These are phyloP conservation scores for Zaprionus bogoriensis DNA, from an alignment of 2,888 invertebrate genomes.

Conservation along the genomic window DNA sequence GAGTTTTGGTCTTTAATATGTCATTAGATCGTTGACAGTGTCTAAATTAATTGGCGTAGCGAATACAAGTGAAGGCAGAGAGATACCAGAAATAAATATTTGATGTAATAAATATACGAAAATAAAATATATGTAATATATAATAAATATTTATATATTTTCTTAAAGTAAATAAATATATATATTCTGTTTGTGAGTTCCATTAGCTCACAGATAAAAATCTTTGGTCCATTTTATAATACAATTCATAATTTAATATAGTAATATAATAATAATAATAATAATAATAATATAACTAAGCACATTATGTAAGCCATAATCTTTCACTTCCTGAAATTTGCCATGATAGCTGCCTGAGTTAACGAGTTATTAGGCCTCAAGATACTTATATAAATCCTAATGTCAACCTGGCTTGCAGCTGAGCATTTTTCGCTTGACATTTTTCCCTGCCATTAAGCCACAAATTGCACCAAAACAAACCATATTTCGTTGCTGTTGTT, in stretches of 20 bases:
- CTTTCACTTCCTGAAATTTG: no score
- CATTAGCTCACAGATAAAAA: no score
- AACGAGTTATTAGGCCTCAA: not conserved
- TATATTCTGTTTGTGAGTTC: no score
- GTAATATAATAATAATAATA: no score
- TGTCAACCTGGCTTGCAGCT: constrained; percentile 10
- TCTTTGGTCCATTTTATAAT: no score
- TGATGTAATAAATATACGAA: no score
- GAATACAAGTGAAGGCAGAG: not conserved
- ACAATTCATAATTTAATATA: no score
- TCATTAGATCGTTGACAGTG: constrained; percentile 46
- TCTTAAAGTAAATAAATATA: no score
- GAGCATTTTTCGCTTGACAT: constrained; percentile 58
- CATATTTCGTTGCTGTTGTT: not conserved
- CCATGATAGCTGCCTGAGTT: not conserved
- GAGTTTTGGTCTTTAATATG: constrained; percentile 44
- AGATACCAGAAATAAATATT: not conserved
- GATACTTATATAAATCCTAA: constrained; percentile 17
- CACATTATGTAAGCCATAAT: no score
- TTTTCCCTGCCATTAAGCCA: constrained; percentile 68
- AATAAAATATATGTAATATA: no score
- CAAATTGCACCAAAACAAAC: constrained; percentile 44
- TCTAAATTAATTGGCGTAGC: constrained; percentile 29
- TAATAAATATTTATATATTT: no score
- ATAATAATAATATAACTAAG: no score